Base-by-base conservation (phyloP, 2,113 vertebrate species). In the Cromileptes altivelis region DNA sequence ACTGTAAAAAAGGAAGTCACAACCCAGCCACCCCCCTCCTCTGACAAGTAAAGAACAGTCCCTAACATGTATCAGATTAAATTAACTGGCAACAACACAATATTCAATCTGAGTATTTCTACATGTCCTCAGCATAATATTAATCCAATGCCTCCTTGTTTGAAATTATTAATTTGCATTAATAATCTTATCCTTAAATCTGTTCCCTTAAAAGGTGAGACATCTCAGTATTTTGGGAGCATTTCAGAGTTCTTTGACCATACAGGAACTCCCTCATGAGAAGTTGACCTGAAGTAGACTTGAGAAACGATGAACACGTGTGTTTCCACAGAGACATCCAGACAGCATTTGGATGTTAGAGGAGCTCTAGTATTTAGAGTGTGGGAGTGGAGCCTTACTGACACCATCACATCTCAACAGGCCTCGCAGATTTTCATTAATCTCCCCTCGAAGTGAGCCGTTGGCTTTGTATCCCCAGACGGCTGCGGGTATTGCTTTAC, bases 271-370 rank as follows among this genome's bases (percentile, higher is more conserved):
- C 4, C n/a, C 18, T 27, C 18, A 30, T 61, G 3, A 70, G 40
- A 50, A 56, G 15, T 33, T 78, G 19, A 53, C 30, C 30, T 18
- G 53, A 37, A 61, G 55, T 25, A 63, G 75, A 40, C 27, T 45
- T 21, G 37, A 76, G 17, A 62, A 17, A 25, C 0, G 17, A 7
- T 27, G 27, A 55, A 11, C 37, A 14, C 75, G 18, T 79, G 30
- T 70, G 64, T 73, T 77, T 77, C 78, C 65, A 68, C 53, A 61
- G 61, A 74, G 50, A 63, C 25, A 70, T 61, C 45, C 81, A 69
- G 69, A 49, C 40, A 56, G 49, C 3, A 2, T 55, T 76, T 74
- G 69, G 68, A 69, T 63, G 21, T 75, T 25, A 19, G 52, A 75
- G 53, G n/a, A 61, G 12, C 50, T 1, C 13, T 49, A 40, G 25